Conservation (phyloP, 2,888 invertebrate genomes). For the Mythimna pallens region DNA sequence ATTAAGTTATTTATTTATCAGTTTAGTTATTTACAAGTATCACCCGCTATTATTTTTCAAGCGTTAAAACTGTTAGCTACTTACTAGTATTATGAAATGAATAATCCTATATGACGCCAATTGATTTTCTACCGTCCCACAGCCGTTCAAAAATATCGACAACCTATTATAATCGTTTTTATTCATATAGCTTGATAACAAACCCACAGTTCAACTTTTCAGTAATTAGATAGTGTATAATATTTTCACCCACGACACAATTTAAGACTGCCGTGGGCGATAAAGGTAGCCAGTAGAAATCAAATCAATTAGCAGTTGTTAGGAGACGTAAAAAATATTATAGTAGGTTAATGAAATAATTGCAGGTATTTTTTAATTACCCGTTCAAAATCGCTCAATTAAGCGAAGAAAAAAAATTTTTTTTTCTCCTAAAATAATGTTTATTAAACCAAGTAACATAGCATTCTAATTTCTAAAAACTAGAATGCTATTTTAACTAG, state of each 20-base stretch:
- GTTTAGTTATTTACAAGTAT: background rate
- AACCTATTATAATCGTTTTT: conserved; percentile 10
- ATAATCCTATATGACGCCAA: background rate
- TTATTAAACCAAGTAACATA: too few relatives aligned
- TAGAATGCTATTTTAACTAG: background rate
- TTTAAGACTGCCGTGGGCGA: conserved; percentile 40
- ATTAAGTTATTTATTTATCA: too few relatives aligned
- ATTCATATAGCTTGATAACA: conserved; percentile 1
- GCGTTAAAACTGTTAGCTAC: background rate
- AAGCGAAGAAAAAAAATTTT: background rate
- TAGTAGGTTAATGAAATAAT: conserved; percentile 42
- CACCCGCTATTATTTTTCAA: background rate
- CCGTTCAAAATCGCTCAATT: conserved; percentile 22
- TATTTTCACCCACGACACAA: conserved; percentile 51
- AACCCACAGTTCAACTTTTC: conserved; percentile 21
- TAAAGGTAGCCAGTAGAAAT: conserved; percentile 38
- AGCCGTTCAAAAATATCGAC: background rate
- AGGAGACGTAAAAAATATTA: conserved; percentile 19
- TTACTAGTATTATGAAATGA: conserved; percentile 3
- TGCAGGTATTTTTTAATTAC: conserved; percentile 10
- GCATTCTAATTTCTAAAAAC: too few relatives aligned
- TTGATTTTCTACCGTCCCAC: background rate
- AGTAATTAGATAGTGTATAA: conserved; percentile 39
- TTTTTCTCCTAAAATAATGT: background rate
- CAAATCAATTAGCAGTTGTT: conserved; percentile 37